Base-by-base conservation (phyloP, 2,888 invertebrate species). In the Lepidocyrtinus sp. region DNA sequence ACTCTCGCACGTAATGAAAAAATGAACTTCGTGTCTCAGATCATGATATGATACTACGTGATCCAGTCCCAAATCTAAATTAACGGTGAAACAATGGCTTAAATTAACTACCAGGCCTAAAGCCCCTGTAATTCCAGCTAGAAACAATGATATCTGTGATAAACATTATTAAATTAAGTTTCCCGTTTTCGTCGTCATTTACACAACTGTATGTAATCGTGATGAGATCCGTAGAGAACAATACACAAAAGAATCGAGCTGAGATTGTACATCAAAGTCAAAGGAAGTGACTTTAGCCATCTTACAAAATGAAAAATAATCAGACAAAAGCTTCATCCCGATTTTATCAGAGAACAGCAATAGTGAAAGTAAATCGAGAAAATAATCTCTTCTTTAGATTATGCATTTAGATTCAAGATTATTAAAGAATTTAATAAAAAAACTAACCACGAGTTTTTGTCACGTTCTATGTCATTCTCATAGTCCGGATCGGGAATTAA, bases 401-500 rank as follows among this genome's bases (percentile, higher is more conserved):
- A 22, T 25, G 5, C 5, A 9, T 64, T 5, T 22, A 9, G 17
- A 64, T 12, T 36, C 12, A 50, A 24, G 22, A 65, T 45, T 36
- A 55, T 5, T 59, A 24, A 2, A 24, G 36, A 36, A 17, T n/a
- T 12, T 50, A 1, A n/a, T 50, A 50, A 7, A 5, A 36, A 12
- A 50, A 69, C 77, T 74, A 69, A 84, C 84, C 75, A 75, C 19
- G 77, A 79, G 68, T 71, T 82, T 26, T 69, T 78, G 21, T 81
- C 81, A 50, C 81, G 68, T n/a, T 87, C 87, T 21, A 83, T 75
- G 36, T 87, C 87, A 64, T 87, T 86, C 25, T 83, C 85, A 46
- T 86, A 87, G 75, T 88, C 87, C 3, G 81, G 85, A 69, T 87
- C 87, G 0, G 87, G 84, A n/a, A 87, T 83, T 17, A 89, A 87